Evolutionary conservation across 2,797 vertebrate species (phyloP).

Genomic region (Siniperca scherzeri): DNA sequence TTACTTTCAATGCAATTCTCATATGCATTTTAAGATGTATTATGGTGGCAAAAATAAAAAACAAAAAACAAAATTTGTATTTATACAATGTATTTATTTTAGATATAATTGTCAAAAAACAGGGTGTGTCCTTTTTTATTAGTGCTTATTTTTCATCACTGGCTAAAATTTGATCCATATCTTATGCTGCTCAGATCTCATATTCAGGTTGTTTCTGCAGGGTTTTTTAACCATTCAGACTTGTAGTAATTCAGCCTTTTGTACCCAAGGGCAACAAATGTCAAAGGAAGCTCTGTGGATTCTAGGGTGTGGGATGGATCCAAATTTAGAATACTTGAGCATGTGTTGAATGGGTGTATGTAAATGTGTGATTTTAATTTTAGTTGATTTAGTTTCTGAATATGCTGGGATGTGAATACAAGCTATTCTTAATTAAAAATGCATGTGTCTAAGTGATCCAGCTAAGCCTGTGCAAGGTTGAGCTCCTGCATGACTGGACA

Average conservation of each 20-base stretch:
- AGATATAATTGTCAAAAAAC: background rate
- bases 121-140: background rate
- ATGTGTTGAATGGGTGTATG: background rate
- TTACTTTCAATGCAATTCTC: conserved; percentile 20
- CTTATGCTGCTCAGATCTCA: conserved; percentile 2
- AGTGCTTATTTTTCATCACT: background rate
- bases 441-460: conserved; percentile 2
- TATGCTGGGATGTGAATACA: background rate
- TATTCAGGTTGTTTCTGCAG: background rate
- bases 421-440: background rate
- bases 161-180: background rate
- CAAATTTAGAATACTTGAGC: conserved; percentile 26
- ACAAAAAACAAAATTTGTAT: background rate
- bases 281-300: conserved; percentile 21
- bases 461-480: background rate
- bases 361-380: conserved; percentile 5
- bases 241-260: conserved; percentile 3
- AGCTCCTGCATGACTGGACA: conserved; percentile 38
- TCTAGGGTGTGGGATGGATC: conserved; percentile 11
- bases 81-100: background rate
- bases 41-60: conserved; percentile 10
- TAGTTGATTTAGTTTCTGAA: background rate
- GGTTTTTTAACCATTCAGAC: conserved; percentile 3
- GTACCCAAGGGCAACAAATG: conserved; percentile 22
- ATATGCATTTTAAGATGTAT: conserved; percentile 15